Base-by-base conservation (phyloP, 53 echinoderm and acorn worm genomes). In the Echinarachnius parma region DNA sequence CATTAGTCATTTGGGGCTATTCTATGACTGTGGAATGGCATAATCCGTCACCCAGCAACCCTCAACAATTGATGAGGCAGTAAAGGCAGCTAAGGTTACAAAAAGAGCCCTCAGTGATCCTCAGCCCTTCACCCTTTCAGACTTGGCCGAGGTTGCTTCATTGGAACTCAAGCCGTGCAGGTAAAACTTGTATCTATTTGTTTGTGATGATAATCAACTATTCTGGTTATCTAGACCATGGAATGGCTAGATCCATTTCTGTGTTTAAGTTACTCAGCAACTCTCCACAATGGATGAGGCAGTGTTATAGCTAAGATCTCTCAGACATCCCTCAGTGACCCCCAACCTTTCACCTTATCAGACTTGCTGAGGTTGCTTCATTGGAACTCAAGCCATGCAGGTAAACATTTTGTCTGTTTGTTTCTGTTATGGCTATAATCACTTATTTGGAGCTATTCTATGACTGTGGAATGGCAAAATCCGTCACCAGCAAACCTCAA, bases 351-450 rank as follows among this genome's bases (percentile, higher is more conserved):
- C 49, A 77, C 61, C 33, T 23, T 77, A 1, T 61, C 77, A 35
- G 77, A 77, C 62, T 49, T 77, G n/a, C 77, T 5, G 77, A 77
- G 26, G 62, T 62, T 8, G 77, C 77, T 15, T 77, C 77, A 31
- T 61, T 47, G 62, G 77, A 77, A 13, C 48, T 50, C 8, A 77
- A 77, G 37, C 77, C 77, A 24, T 77, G 77, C 77, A 62, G 77
- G 39, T 9, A 9, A 9, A 39, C 13, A 13, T 9, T 39, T 39
- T 39, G 39, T 39, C 7, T 39, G 50, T 49, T 49, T 9, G 50
- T 49, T 9, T 19, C 19, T 14, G 50, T 49, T 9, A 9, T 49
- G 9, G 11, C 11, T 4, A 14, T 10, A 14, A 14, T 49, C 18
- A 10, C 18, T 49, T 49, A 14, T 14, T 19, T n/a, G n/a, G n/a